Percentiles rank a stretch among this genome's conserved stretches.
phyloP scores from a whole-genome alignment of 2,113 vertebrate genomes.

The Neotoma lepida region DNA sequence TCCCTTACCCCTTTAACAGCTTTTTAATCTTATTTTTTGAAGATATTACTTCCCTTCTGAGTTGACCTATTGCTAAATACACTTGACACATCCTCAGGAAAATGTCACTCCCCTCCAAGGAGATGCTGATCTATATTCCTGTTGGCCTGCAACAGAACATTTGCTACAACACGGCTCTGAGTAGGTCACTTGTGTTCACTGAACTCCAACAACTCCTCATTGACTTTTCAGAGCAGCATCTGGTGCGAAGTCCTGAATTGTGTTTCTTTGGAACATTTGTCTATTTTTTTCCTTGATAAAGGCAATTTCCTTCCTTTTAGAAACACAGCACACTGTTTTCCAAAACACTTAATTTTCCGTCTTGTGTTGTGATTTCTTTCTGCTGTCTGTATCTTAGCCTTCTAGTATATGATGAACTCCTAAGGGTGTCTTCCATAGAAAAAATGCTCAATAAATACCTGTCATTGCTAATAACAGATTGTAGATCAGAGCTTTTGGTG shows the following conservation, averaged over 20 bases:
- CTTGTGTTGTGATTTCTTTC: constrained; percentile 57
- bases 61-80: constrained; percentile 66
- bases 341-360: constrained; percentile 55
- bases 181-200: constrained; percentile 55
- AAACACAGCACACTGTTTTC: constrained; percentile 60
- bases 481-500: constrained; percentile 49
- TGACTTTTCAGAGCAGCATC: constrained; percentile 47
- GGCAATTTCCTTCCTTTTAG: constrained; percentile 38
- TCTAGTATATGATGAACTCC: constrained; percentile 59
- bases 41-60: constrained; percentile 63
- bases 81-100: constrained; percentile 64
- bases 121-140: constrained; percentile 62
- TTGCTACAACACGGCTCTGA: constrained; percentile 62
- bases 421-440: constrained; percentile 11
- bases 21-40: constrained; percentile 67
- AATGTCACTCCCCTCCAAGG: constrained; percentile 59
- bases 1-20: background rate
- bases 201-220: constrained; percentile 51
- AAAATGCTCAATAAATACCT: constrained; percentile 55
- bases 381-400: constrained; percentile 54
- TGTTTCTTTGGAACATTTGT: constrained; percentile 5
- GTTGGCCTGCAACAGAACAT: constrained; percentile 53
- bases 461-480: constrained; percentile 56
- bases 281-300: background rate
- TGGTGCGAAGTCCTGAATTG: background rate